phyloP scores from a whole-genome alignment of 2,888 invertebrate genomes.

The Sesia bembeciformis region DNA sequence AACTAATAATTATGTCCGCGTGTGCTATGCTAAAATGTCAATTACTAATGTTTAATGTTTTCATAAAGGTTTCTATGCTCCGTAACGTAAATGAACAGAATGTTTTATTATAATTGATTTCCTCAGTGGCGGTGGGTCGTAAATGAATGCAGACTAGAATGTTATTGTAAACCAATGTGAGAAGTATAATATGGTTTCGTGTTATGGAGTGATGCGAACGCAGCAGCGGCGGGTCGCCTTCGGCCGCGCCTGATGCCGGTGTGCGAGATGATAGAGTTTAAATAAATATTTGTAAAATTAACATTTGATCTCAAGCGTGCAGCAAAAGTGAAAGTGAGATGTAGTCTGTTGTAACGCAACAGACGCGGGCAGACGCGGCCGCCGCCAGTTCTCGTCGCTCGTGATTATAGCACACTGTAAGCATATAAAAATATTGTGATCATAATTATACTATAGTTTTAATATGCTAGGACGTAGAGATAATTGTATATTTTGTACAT shows the following conservation, averaged over 20 bases:
- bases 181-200: conserved; percentile 69
- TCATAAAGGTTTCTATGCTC: conserved; percentile 22
- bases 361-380: conserved; percentile 37
- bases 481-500: conserved; percentile 76
- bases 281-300: conserved; percentile 60
- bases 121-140: conserved; percentile 19
- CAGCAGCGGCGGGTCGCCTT: conserved; percentile 17
- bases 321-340: conserved; percentile 65
- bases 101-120: conserved; percentile 7
- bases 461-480: conserved; percentile 60
- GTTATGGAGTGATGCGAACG: conserved; percentile 4
- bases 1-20: background rate
- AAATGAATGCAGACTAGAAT: conserved; percentile 28
- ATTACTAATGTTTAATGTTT: conserved; percentile 35
- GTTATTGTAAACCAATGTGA: conserved; percentile 29
- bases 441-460: conserved; percentile 71
- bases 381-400: conserved; percentile 30
- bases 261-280: conserved; percentile 65
- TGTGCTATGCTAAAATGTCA: conserved; percentile 18
- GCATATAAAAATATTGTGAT: conserved; percentile 73
- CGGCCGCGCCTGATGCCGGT: conserved; percentile 49
- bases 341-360: conserved; percentile 52
- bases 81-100: conserved; percentile 12
- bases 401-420: conserved; percentile 52
- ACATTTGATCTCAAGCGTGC: conserved; percentile 74